phyloP scores from a whole-genome alignment of 2,888 invertebrate species.

The Dyspetes luteomarginatus region DNA sequence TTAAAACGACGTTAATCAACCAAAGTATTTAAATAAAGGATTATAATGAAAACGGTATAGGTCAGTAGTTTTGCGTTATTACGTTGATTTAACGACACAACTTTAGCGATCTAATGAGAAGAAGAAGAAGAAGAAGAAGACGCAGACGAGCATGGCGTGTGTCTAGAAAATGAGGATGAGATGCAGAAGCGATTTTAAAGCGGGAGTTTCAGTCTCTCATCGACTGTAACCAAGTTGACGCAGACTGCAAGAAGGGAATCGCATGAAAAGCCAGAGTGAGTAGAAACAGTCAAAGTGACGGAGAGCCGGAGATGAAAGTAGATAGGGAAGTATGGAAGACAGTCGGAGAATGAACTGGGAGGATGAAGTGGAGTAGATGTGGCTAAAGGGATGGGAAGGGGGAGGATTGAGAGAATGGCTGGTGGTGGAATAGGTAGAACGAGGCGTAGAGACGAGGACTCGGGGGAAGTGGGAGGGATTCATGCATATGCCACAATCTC shows the following conservation, averaged over 20 bases:
- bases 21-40: conserved; percentile 5
- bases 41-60: conserved; percentile 23
- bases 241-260: conserved; percentile 53
- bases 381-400: not conserved
- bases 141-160: not conserved
- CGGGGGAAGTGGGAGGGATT: conserved; percentile 69
- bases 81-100: conserved; percentile 35
- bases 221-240: conserved; percentile 51
- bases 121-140: not conserved
- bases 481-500: conserved; percentile 84
- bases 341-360: conserved; percentile 28
- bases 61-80: not conserved
- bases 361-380: conserved; percentile 18
- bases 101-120: conserved; percentile 14
- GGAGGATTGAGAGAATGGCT: conserved; percentile 39
- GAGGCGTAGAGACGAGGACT: conserved; percentile 66
- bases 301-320: conserved; percentile 48
- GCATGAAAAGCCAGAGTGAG: conserved; percentile 39
- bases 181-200: conserved; percentile 38
- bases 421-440: conserved; percentile 49
- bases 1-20: not conserved
- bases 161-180: not conserved
- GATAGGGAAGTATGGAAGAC: conserved; percentile 7
- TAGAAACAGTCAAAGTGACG: conserved; percentile 59
- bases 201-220: conserved; percentile 52